Evolutionary conservation across 2,888 invertebrate species (phyloP), one percentile per base, ranked within the genome.

Genomic region (Philhelius pedissequus): DNA sequence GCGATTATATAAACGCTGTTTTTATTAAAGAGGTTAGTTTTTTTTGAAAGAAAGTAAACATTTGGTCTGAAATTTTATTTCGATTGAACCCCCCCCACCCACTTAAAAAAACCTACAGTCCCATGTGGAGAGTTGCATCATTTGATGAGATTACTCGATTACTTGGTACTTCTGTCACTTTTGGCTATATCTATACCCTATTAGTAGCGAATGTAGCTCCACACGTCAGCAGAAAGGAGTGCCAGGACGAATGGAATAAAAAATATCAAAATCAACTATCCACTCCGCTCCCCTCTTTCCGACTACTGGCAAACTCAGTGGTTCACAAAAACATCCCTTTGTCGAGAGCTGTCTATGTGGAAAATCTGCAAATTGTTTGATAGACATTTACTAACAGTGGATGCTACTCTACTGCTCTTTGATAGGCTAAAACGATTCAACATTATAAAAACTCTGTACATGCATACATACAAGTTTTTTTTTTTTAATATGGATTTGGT

Each of bases 291-390:
- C 8, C n/a, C 22, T 5, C 20, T 4, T 43, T 50, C 54, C n/a
- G 2, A 5, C 13, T 38, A n/a, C 38, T n/a, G n/a, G 1, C n/a
- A 38, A 38, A 13, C 20, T 45, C 45, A 45, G 9, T 11, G 11
- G 4, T 20, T 22, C 13, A 48, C 20, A 22, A 62, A 54, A 78
- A 74, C 74, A 70, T 58, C 43, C 79, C 50, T 69, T 83, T 64
- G 58, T 64, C 62, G 64, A 78, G n/a, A n/a, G n/a, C 56, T 83
- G 78, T 78, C 78, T 74, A 50, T 78, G 74, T 62, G 83, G 74
- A 78, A 83, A 83, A 83, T 83, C 79, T 74, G 78, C 71, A 79
- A 75, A 84, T 68, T 70, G 70, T 80, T 84, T 84, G 80, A 84
- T 75, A 58, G 84, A 76, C 80, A 75, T 66, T 84, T 75, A 68